Conservation (phyloP, 2,888 invertebrate genomes). For the Callimorpha dominula region DNA sequence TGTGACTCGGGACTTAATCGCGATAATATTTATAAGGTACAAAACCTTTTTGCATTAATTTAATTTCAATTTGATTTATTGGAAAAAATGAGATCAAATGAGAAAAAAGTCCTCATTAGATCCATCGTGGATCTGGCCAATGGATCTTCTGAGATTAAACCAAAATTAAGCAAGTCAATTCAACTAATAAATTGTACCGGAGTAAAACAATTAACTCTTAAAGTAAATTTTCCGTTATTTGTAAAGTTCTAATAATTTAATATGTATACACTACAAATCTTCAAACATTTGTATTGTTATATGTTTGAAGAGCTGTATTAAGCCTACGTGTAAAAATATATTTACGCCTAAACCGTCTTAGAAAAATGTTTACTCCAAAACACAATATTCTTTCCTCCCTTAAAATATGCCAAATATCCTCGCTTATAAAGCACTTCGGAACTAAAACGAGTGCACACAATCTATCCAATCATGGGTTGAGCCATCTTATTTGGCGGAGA, state of each 20-base stretch:
- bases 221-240: neutral
- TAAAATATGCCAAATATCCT: slow-evolving; percentile 50
- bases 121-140: too few species aligned
- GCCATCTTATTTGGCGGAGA: slow-evolving; percentile 66
- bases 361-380: slow-evolving; percentile 9
- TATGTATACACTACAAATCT: neutral
- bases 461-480: slow-evolving; percentile 60
- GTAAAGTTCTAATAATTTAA: neutral
- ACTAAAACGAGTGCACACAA: slow-evolving; percentile 52
- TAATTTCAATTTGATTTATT: too few species aligned
- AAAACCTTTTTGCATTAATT: too few species aligned
- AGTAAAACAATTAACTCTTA: too few species aligned
- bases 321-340: neutral
- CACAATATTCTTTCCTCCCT: slow-evolving; percentile 35
- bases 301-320: neutral
- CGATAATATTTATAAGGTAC: too few species aligned
- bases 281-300: neutral
- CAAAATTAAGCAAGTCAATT: too few species aligned
- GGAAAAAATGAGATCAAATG: too few species aligned
- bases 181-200: too few species aligned
- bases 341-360: neutral
- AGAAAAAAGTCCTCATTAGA: too few species aligned
- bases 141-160: too few species aligned
- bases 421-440: slow-evolving; percentile 50
- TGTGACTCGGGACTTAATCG: too few species aligned